Percentiles rank a stretch among this genome's conserved stretches.
phyloP scores from a whole-genome alignment of 2,888 invertebrate species.

The Electrophaes corylata region DNA sequence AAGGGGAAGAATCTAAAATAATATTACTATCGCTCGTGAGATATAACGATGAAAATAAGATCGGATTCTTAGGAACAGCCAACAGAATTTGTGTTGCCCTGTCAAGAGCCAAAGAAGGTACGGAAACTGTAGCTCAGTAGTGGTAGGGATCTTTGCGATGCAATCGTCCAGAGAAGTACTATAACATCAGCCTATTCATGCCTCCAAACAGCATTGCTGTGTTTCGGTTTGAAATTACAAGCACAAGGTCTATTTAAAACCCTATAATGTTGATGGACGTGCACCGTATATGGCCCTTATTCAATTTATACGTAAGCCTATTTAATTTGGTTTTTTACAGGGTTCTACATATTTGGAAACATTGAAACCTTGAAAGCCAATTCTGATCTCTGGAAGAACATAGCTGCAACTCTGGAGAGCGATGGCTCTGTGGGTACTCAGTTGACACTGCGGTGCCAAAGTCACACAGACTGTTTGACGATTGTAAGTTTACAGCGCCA shows the following conservation, averaged over 20 bases:
- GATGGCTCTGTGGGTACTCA: slow-evolving; percentile 70
- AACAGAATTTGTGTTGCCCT: slow-evolving; percentile 91
- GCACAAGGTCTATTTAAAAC: too few species aligned
- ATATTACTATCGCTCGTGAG: slow-evolving; percentile 91
- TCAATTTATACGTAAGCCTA: too few species aligned
- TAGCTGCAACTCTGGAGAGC: slow-evolving; percentile 72
- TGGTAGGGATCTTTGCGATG: too few species aligned
- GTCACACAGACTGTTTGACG: slow-evolving; percentile 72
- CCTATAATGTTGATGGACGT: too few species aligned
- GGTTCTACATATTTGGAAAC: slow-evolving; percentile 88
- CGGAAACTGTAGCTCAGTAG: neutral
- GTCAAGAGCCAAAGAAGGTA: slow-evolving; percentile 86
- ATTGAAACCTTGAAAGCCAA: slow-evolving; percentile 78
- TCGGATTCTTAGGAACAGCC: slow-evolving; percentile 88
- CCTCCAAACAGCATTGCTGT: too few species aligned
- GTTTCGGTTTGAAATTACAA: too few species aligned
- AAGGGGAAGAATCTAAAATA: slow-evolving; percentile 91
- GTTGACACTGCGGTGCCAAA: slow-evolving; percentile 77
- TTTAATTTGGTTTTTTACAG: slow-evolving; percentile 50
- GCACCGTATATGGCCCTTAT: too few species aligned
- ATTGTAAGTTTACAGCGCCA: slow-evolving; percentile 48
- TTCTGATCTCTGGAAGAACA: slow-evolving; percentile 81
- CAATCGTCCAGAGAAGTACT: too few species aligned
- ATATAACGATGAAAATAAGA: slow-evolving; percentile 86
- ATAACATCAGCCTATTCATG: too few species aligned